Percentiles rank a stretch among this genome's conserved stretches.
These are phyloP conservation scores for Apeira syringaria DNA, from an alignment of 2,888 invertebrate species.

Conservation along the genomic window DNA sequence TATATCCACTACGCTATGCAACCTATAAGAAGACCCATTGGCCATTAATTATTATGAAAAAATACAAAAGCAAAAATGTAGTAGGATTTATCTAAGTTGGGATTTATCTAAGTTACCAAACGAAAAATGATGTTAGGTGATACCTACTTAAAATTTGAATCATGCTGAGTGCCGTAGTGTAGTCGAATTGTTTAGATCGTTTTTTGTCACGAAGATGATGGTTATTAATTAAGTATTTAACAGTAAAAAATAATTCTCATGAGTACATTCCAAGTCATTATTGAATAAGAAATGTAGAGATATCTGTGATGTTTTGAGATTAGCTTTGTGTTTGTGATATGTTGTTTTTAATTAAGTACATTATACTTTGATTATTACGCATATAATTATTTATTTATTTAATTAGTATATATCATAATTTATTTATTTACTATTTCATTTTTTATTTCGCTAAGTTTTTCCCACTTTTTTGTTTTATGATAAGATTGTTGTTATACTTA, in stretches of 20 bases:
- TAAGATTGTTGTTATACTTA: too few species aligned
- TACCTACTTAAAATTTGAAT: too few species aligned
- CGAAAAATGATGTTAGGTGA: too few species aligned
- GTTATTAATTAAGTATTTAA: constrained; percentile 33
- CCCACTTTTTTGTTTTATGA: too few species aligned
- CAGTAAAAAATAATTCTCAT: constrained; percentile 58
- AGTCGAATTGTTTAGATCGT: constrained; percentile 58
- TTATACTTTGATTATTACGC: constrained; percentile 1
- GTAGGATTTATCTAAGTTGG: too few species aligned
- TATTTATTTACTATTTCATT: neutral
- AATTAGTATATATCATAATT: constrained; percentile 6
- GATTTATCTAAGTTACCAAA: too few species aligned
- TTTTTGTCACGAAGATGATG: constrained; percentile 43
- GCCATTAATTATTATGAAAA: too few species aligned
- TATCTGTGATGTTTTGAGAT: constrained; percentile 75
- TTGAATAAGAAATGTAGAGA: constrained; percentile 65
- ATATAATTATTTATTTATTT: neutral
- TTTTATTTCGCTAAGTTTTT: neutral
- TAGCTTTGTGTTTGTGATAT: constrained; percentile 55
- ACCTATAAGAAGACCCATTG: too few species aligned
- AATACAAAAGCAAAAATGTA: too few species aligned
- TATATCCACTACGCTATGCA: too few species aligned
- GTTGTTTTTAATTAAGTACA: constrained; percentile 8
- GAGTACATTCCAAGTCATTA: constrained; percentile 57
- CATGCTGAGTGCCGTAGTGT: constrained; percentile 64